phyloP scores from a whole-genome alignment of 2,888 invertebrate species.

The Pecten maximus region DNA sequence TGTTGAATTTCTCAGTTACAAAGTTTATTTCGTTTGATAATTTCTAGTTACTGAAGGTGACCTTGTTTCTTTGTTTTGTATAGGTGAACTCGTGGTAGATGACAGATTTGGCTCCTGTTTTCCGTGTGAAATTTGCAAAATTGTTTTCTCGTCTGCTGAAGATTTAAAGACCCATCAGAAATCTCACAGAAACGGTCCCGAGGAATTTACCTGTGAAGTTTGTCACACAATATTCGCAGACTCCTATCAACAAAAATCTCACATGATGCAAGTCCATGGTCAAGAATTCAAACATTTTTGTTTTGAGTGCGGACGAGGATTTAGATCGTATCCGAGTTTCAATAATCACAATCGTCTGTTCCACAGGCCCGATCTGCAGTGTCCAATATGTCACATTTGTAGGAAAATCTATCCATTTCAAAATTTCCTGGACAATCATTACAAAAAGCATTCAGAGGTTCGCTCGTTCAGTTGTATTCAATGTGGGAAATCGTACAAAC shows the following conservation, averaged over 20 bases:
- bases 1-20: too few species aligned
- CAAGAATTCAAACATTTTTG: not conserved
- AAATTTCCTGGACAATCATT: slow-evolving; percentile 38
- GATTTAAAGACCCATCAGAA: not conserved
- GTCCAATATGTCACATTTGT: slow-evolving; percentile 44
- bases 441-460: slow-evolving; percentile 41
- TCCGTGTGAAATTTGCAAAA: slow-evolving; percentile 26
- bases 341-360: slow-evolving; percentile 42
- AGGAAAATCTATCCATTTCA: slow-evolving; percentile 42
- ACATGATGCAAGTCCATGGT: not conserved
- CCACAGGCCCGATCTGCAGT: slow-evolving; percentile 41
- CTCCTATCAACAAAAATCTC: not conserved
- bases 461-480: slow-evolving; percentile 40
- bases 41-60: not conserved
- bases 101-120: not conserved
- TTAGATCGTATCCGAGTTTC: slow-evolving; percentile 41
- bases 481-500: slow-evolving; percentile 46
- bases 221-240: not conserved
- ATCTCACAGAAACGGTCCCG: not conserved
- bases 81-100: slow-evolving; percentile 26
- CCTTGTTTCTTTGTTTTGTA: not conserved
- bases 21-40: too few species aligned
- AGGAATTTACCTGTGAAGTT: not conserved
- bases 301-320: slow-evolving; percentile 41
- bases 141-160: not conserved